Evolutionary conservation across 2,888 invertebrate genomes (phyloP), one percentile per base, ranked within the genome.

Genomic region (Halictus quadricinctus): DNA sequence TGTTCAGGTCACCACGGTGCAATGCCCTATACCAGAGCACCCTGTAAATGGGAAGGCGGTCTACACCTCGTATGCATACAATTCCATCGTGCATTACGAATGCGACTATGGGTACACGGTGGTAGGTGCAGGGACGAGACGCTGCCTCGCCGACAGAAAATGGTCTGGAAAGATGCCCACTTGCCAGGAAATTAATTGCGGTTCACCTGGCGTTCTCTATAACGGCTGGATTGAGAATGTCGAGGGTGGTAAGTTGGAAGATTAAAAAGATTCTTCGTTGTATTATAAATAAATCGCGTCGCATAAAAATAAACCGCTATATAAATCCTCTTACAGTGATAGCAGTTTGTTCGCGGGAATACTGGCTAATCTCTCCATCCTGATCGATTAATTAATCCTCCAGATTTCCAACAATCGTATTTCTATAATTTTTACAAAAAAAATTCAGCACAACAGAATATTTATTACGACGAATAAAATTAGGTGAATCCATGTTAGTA

Each of bases 161-260:
- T 99, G 99, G 99, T 97, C 98, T 41, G 99, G 99, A 60, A 96
- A 96, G n/a, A 96, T 97, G 91, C 99, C 99, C 1, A 95, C 96
- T 89, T 99, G 99, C 94, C 98, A 98, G 97, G 99, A 99, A 96
- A 99, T 99, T 92, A 98, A 99, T 95, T 99, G 99, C 95, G 98
- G 99, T 0, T 97, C 97, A 91, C 98, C 99, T 0, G 99, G 98
- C 3, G 96, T 97, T 74, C 96, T 99, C 13, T 98, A 98, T 96
- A 99, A 99, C 93, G 99, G 99, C 6, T 99, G 99, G 97, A 96
- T 97, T 91, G 98, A 98, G 95, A 98, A 98, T 93, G 97, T 98
- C 83, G 98, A 98, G 90, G 96, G 96, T 54, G 94, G 94, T 94
- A 88, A 89, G 89, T 89, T 60, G 50, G 18, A 36, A 18, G 58